Percentiles rank a stretch among this genome's conserved stretches.
Conservation (phyloP, 2,888 invertebrate genomes). For the Oscheius onirici region DNA sequence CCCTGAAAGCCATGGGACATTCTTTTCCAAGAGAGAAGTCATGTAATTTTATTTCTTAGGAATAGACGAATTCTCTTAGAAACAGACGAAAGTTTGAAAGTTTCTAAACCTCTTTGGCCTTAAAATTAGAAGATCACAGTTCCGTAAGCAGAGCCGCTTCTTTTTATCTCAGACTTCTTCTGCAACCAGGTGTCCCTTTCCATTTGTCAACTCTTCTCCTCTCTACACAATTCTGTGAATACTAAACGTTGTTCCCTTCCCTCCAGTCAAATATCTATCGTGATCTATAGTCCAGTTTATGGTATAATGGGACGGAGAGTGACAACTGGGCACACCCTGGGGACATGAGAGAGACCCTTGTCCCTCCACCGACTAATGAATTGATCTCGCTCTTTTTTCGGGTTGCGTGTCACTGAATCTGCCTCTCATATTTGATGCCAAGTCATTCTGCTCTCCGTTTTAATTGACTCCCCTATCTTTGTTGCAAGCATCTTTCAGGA, state of each 20-base stretch:
- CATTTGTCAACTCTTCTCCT: not conserved
- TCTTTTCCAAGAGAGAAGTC: too few species aligned
- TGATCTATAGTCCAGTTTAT: not conserved
- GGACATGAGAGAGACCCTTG: too few species aligned
- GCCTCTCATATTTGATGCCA: constrained; percentile 13
- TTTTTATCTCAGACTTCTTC: not conserved
- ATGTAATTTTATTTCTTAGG: too few species aligned
- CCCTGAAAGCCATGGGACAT: too few species aligned
- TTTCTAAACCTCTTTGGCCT: too few species aligned
- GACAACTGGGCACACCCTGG: not conserved
- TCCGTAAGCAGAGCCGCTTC: not conserved
- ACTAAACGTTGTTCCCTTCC: not conserved
- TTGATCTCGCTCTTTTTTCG: constrained; percentile 13
- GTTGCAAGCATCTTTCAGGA: not conserved
- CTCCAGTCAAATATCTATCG: not conserved
- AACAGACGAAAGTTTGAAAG: too few species aligned
- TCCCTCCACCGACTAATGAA: constrained; percentile 17
- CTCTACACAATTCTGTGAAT: not conserved
- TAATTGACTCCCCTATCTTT: constrained; percentile 2
- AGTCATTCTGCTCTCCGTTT: constrained; percentile 18
- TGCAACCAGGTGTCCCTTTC: not conserved
- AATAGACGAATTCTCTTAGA: too few species aligned
- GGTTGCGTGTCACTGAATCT: constrained; percentile 21
- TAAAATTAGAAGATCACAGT: too few species aligned
- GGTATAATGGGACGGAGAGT: constrained; percentile 6